Evolutionary conservation across 2,888 invertebrate species (phyloP).

Genomic region (Idaea biselata): DNA sequence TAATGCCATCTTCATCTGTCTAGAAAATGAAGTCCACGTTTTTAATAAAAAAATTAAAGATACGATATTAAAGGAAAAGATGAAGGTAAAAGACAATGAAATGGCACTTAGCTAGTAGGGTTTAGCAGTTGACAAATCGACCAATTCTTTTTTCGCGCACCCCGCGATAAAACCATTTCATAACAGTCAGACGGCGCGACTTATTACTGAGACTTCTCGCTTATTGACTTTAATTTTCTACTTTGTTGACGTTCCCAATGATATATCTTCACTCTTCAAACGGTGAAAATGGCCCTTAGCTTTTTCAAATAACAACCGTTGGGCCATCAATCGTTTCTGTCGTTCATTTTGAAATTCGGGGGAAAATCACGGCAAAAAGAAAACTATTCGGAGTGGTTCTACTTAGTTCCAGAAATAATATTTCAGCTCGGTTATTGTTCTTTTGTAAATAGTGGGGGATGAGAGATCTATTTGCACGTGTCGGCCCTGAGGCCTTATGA

Average conservation of each 20-base stretch:
- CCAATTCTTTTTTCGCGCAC: slow-evolving; percentile 60
- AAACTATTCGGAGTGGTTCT: slow-evolving; percentile 29
- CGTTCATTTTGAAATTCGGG: slow-evolving; percentile 77
- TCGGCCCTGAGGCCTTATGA: slow-evolving; percentile 38
- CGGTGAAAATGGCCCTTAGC: slow-evolving; percentile 71
- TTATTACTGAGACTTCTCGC: slow-evolving; percentile 62
- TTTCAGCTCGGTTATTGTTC: slow-evolving; percentile 74
- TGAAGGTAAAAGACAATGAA: slow-evolving; percentile 62
- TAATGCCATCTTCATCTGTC: not conserved
- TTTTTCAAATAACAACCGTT: slow-evolving; percentile 78
- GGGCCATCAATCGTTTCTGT: slow-evolving; percentile 71
- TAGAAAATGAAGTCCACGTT: not conserved
- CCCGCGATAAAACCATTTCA: slow-evolving; percentile 59
- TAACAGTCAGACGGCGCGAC: slow-evolving; percentile 57
- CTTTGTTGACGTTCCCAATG: slow-evolving; percentile 76
- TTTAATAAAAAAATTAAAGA: not conserved
- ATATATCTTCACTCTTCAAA: slow-evolving; percentile 68
- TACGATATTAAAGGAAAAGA: slow-evolving; percentile 20
- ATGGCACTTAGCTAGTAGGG: slow-evolving; percentile 59
- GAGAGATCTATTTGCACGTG: slow-evolving; percentile 60
- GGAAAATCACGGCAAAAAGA: slow-evolving; percentile 66
- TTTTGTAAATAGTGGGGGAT: slow-evolving; percentile 73
- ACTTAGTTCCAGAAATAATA: slow-evolving; percentile 66
- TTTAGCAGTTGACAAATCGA: slow-evolving; percentile 70
- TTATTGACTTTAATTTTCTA: slow-evolving; percentile 79